Percentiles rank a stretch among this genome's conserved stretches.
phyloP scores from a whole-genome alignment of 2,888 invertebrate species.

The Penaeus monodon region DNA sequence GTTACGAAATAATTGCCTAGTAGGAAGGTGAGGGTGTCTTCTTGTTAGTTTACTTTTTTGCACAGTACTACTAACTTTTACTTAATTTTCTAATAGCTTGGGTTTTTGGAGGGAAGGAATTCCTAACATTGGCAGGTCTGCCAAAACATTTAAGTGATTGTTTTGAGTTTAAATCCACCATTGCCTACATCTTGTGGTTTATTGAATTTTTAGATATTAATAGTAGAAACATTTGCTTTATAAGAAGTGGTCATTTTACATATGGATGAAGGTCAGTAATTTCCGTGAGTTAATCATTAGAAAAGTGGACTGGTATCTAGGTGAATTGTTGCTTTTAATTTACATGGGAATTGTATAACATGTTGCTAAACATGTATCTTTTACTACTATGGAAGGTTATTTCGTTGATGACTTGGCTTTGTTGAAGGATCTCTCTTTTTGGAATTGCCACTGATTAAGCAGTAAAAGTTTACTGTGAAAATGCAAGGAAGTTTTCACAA shows the following conservation, averaged over 20 bases:
- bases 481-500: too few relatives aligned
- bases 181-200: background rate
- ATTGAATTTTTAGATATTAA: slow-evolving; percentile 8
- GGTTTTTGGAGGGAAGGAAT: background rate
- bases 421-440: slow-evolving; percentile 8
- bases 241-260: background rate
- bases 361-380: slow-evolving; percentile 19
- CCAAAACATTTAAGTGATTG: background rate
- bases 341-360: slow-evolving; percentile 1
- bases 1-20: background rate
- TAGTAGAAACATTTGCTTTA: background rate
- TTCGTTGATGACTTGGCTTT: slow-evolving; percentile 28
- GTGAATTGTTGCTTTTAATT: background rate
- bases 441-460: too few relatives aligned
- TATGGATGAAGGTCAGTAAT: slow-evolving; percentile 16
- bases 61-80: slow-evolving; percentile 24
- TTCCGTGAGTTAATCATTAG: slow-evolving; percentile 15
- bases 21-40: background rate
- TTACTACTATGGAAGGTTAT: background rate
- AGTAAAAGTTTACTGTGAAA: too few relatives aligned
- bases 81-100: slow-evolving; percentile 1
- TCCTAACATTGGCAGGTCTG: background rate
- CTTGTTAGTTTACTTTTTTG: slow-evolving; percentile 6
- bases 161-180: background rate
- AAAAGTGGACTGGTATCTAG: slow-evolving; percentile 2